Evolutionary conservation across 2,113 vertebrate genomes (phyloP).

Genomic region (Catharus bicknelli): DNA sequence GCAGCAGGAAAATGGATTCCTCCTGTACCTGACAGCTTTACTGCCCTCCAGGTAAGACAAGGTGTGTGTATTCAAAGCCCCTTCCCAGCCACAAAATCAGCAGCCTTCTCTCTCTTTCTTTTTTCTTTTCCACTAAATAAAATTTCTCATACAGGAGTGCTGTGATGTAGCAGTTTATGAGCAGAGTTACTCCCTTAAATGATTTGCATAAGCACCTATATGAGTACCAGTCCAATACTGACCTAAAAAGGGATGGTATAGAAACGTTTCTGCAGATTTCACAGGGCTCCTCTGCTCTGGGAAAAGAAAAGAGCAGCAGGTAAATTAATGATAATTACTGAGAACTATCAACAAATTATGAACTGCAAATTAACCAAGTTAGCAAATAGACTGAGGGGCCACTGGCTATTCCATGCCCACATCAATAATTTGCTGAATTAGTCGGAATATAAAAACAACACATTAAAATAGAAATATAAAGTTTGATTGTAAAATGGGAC

Average conservation of each 20-base stretch:
- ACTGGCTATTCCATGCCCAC: neutral
- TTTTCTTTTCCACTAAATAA: neutral
- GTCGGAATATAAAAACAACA: neutral
- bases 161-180: neutral
- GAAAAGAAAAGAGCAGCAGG: neutral
- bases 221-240: neutral
- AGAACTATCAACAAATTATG: neutral
- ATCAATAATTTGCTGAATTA: neutral
- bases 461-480: neutral
- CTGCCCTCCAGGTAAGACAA: neutral
- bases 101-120: neutral
- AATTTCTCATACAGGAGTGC: accelerated
- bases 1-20: neutral
- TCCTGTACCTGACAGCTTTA: neutral
- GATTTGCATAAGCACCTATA: neutral
- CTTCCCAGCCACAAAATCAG: neutral
- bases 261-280: neutral
- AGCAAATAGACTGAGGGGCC: neutral
- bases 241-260: neutral
- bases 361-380: neutral
- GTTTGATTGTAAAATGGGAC: neutral
- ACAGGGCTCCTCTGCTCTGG: neutral
- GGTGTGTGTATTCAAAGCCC: neutral
- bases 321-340: neutral
- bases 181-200: neutral